Conservation (phyloP, 2,888 invertebrate genomes). For the Eristalis tenax region DNA sequence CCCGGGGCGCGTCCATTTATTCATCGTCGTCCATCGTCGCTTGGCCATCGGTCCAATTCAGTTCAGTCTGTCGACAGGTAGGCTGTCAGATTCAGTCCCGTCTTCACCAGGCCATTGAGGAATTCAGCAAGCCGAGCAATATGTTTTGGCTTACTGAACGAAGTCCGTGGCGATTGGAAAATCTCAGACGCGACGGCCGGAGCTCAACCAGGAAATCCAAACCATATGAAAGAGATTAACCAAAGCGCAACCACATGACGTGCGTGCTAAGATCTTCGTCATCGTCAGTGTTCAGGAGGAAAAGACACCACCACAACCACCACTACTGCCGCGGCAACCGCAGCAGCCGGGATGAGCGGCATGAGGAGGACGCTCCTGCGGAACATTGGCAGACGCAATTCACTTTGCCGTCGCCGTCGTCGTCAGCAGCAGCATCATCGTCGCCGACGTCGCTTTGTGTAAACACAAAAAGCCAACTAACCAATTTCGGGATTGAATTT, state of each 20-base stretch:
- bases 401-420: slow-evolving; percentile 50
- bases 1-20: slow-evolving; percentile 56
- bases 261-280: slow-evolving; percentile 54
- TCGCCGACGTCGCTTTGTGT: slow-evolving; percentile 52
- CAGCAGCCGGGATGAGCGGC: slow-evolving; percentile 1
- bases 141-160: slow-evolving; percentile 65
- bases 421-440: slow-evolving; percentile 30
- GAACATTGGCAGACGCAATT: slow-evolving; percentile 32
- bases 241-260: slow-evolving; percentile 71
- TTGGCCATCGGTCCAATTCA: slow-evolving; percentile 59
- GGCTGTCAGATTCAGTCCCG: neutral
- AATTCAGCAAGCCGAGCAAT: slow-evolving; percentile 34
- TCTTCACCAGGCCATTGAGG: slow-evolving; percentile 6
- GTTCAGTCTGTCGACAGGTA: slow-evolving; percentile 59
- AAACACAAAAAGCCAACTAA: slow-evolving; percentile 66
- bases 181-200: slow-evolving; percentile 47
- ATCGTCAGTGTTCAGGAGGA: slow-evolving; percentile 36
- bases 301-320: slow-evolving; percentile 31
- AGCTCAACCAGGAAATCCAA: slow-evolving; percentile 69
- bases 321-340: slow-evolving; percentile 36
- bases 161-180: slow-evolving; percentile 57
- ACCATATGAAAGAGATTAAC: slow-evolving; percentile 71
- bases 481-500: slow-evolving; percentile 64
- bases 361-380: neutral
- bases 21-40: slow-evolving; percentile 45